These are phyloP conservation scores for Acanthococcus lagerstroemiae DNA, from an alignment of 2,888 invertebrate species.

Conservation along the genomic window DNA sequence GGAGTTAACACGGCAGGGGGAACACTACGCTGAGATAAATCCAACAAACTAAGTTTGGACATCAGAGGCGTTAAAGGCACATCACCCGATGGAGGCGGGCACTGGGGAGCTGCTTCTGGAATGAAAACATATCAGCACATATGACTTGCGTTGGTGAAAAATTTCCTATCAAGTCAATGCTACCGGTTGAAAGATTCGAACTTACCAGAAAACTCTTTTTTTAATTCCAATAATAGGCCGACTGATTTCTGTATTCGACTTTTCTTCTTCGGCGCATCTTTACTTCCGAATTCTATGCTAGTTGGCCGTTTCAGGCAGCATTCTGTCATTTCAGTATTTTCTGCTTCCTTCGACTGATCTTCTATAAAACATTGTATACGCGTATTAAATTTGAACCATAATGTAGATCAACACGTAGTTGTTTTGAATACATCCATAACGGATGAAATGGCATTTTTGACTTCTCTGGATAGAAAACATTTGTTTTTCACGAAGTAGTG, in stretches of 20 bases:
- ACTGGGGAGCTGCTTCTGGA: background rate
- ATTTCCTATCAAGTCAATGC: too few relatives aligned
- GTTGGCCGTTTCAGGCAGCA: conserved; percentile 23
- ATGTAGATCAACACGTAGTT: too few relatives aligned
- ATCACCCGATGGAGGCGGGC: background rate
- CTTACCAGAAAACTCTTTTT: conserved; percentile 1
- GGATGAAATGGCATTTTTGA: too few relatives aligned
- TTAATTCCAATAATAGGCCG: background rate
- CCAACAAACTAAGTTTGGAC: conserved; percentile 67
- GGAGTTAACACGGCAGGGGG: conserved; percentile 31
- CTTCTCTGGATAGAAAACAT: too few relatives aligned
- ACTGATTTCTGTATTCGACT: background rate
- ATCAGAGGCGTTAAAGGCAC: conserved; percentile 59
- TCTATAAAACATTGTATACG: too few relatives aligned
- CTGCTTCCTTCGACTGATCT: too few relatives aligned
- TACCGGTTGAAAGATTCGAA: background rate
- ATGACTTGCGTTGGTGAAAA: too few relatives aligned
- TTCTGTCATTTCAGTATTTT: too few relatives aligned
- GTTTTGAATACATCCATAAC: too few relatives aligned
- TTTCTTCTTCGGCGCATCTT: background rate
- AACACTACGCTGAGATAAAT: conserved; percentile 45
- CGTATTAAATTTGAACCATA: too few relatives aligned
- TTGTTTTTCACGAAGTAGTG: too few relatives aligned
- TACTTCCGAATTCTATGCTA: conserved; percentile 4
- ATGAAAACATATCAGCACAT: too few relatives aligned